phyloP scores from a whole-genome alignment of 1,140 invertebrate genomes.

The Argopecten irradians region DNA sequence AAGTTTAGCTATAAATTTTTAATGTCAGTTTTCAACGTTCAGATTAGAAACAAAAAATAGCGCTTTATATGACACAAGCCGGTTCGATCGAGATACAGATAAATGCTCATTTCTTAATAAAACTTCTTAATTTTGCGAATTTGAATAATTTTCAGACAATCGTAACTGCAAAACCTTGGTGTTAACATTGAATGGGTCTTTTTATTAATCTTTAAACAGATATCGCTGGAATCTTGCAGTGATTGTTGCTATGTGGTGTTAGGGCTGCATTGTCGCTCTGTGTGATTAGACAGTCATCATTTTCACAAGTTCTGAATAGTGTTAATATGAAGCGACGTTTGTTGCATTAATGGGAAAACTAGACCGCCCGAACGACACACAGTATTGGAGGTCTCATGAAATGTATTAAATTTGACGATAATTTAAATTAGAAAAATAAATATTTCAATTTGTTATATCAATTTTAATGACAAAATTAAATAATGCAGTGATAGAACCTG shows the following conservation, averaged over 20 bases:
- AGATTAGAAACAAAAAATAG: neutral
- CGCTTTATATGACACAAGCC: neutral
- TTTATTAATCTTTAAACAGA: conserved; percentile 10
- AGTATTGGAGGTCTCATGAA: neutral
- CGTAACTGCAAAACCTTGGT: neutral
- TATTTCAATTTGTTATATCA: neutral
- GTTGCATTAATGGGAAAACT: neutral
- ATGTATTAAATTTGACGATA: neutral
- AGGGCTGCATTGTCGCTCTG: neutral
- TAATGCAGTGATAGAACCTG: neutral
- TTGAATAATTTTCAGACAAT: conserved; percentile 17
- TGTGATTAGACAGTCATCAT: neutral
- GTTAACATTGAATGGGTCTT: neutral
- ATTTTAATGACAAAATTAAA: neutral
- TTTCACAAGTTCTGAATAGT: neutral
- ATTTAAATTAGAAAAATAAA: neutral
- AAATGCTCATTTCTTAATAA: neutral
- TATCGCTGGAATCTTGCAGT: neutral
- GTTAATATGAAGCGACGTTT: neutral
- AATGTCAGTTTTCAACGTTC: neutral
- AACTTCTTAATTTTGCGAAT: neutral
- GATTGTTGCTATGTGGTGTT: neutral
- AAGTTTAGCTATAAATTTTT: neutral
- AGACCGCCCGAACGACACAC: neutral
- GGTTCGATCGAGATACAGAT: neutral